These are phyloP conservation scores for Rhabdophis nuchalis DNA, from an alignment of 2,797 vertebrate species.

Conservation along the genomic window DNA sequence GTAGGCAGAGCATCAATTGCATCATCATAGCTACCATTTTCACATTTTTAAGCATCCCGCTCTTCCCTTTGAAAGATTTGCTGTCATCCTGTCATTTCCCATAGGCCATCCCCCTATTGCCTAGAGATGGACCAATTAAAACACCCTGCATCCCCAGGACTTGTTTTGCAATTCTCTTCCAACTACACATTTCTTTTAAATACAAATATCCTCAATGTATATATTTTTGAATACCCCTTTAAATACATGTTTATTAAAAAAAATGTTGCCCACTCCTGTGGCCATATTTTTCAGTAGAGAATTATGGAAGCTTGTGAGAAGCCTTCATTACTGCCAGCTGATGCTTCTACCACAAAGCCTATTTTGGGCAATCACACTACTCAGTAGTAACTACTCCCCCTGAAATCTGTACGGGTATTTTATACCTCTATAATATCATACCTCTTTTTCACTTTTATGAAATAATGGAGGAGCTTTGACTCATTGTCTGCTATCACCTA, in stretches of 20 bases:
- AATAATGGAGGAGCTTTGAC: neutral
- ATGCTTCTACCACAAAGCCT: neutral
- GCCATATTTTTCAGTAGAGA: neutral
- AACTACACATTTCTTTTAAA: neutral
- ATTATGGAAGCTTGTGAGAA: neutral
- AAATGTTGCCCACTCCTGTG: neutral
- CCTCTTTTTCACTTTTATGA: neutral
- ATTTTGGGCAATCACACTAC: neutral
- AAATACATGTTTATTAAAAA: neutral
- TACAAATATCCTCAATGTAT: neutral
- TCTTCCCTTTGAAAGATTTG: neutral
- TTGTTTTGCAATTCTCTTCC: neutral
- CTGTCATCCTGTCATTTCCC: neutral
- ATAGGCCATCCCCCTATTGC: neutral
- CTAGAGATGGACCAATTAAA: neutral
- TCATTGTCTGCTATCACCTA: neutral
- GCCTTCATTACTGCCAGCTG: neutral
- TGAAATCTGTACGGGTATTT: neutral
- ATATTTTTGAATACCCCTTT: neutral
- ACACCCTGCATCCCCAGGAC: neutral
- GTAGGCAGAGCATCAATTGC: neutral
- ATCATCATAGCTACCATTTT: neutral
- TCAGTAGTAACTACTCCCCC: neutral
- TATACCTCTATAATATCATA: neutral
- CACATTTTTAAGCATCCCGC: neutral